Percentiles rank a stretch among this genome's conserved stretches.
phyloP scores from a whole-genome alignment of 2,888 invertebrate species.

The Scaptomyza polygonia region DNA sequence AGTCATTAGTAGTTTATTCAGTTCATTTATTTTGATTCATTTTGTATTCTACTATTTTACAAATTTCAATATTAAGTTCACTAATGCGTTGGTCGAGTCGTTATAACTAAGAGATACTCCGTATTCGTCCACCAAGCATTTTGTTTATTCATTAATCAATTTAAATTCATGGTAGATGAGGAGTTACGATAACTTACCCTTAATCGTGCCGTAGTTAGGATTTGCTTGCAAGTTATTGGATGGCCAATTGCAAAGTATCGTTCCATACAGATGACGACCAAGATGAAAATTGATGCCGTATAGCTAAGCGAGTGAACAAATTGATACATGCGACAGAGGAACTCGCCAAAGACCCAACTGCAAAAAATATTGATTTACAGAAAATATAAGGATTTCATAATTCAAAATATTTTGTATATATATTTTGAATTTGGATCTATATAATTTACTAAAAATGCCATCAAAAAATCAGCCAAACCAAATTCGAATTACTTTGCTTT shows the following conservation, averaged over 20 bases:
- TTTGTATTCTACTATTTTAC: not conserved
- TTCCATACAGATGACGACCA: constrained; percentile 94
- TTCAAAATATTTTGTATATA: constrained; percentile 19
- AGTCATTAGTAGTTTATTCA: not conserved
- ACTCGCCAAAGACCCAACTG: constrained; percentile 93
- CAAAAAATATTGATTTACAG: constrained; percentile 52
- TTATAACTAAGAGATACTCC: not conserved
- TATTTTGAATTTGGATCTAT: constrained; percentile 9
- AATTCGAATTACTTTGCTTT: not conserved
- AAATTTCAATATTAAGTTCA: not conserved
- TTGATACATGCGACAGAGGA: constrained; percentile 95
- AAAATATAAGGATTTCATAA: not conserved
- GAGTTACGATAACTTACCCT: constrained; percentile 86
- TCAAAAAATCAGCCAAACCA: not conserved
- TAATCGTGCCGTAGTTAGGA: constrained; percentile 90
- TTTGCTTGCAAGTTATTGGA: constrained; percentile 93
- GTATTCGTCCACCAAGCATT: not conserved
- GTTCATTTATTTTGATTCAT: not conserved
- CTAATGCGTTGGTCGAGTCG: not conserved
- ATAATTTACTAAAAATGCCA: constrained; percentile 1
- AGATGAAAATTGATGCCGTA: constrained; percentile 94
- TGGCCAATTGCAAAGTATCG: constrained; percentile 94
- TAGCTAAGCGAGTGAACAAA: constrained; percentile 95
- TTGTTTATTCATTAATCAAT: not conserved
- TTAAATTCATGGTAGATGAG: not conserved